Conservation (phyloP, 2,888 invertebrate genomes). For the Nomada hirtipes region DNA sequence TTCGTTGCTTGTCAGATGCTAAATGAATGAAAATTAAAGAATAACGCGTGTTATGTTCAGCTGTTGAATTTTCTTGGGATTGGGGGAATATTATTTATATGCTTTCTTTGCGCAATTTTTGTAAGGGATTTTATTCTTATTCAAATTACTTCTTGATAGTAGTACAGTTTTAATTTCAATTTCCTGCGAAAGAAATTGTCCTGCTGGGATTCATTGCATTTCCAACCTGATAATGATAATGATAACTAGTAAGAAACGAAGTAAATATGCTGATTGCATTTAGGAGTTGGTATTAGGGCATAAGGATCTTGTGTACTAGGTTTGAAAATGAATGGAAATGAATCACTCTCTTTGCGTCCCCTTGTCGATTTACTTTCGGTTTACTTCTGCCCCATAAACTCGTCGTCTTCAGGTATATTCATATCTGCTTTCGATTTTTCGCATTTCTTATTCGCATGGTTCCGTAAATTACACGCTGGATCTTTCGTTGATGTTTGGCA, state of each 20-base stretch:
- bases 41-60: neutral
- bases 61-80: neutral
- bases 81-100: too few species aligned
- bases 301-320: neutral
- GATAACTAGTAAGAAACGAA: too few species aligned
- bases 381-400: conserved; percentile 30
- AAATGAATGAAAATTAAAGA: neutral
- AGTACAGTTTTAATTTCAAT: too few species aligned
- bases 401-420: conserved; percentile 20
- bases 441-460: conserved; percentile 46
- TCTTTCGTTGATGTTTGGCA: neutral
- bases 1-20: neutral
- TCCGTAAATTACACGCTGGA: conserved; percentile 36
- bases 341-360: conserved; percentile 8
- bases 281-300: too few species aligned
- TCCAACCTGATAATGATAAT: too few species aligned
- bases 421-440: conserved; percentile 50
- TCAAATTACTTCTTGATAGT: too few species aligned
- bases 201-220: too few species aligned
- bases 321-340: conserved; percentile 30
- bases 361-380: conserved; percentile 18
- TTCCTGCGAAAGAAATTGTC: too few species aligned
- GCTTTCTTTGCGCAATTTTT: too few species aligned
- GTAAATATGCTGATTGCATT: too few species aligned
- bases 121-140: too few species aligned